Evolutionary conservation across 2,888 invertebrate genomes (phyloP).

Genomic region (Smittia aterrima): DNA sequence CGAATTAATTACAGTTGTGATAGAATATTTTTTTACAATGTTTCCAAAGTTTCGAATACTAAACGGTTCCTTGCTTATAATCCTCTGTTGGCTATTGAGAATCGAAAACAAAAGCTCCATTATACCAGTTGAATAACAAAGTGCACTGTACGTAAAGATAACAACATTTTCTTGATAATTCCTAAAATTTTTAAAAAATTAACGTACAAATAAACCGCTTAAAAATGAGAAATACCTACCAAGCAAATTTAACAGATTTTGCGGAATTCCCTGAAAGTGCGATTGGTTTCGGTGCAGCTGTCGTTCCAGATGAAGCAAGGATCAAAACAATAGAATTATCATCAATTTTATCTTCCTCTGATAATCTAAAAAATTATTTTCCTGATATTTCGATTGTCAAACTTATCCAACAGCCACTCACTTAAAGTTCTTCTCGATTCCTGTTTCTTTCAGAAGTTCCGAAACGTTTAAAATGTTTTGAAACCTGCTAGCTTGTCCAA

Average conservation of each 20-base stretch:
- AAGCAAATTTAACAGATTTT: too few species aligned
- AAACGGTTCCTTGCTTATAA: not conserved
- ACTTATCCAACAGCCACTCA: not conserved
- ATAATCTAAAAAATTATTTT: too few species aligned
- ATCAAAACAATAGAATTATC: not conserved
- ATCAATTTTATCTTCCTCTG: not conserved
- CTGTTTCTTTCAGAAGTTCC: not conserved
- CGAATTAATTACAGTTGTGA: not conserved
- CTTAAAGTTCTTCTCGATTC: not conserved
- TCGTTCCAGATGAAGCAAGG: not conserved
- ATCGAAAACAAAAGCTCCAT: not conserved
- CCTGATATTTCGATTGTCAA: too few species aligned
- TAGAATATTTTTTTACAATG: not conserved
- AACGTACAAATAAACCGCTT: too few species aligned
- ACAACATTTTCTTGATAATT: not conserved
- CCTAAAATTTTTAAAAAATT: not conserved
- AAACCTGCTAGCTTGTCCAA: not conserved
- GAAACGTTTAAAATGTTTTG: too few species aligned
- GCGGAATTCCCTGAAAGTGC: too few species aligned
- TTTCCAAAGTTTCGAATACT: not conserved
- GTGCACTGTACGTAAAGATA: not conserved
- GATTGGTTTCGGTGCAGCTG: not conserved
- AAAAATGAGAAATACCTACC: too few species aligned
- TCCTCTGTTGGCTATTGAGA: not conserved
- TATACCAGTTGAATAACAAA: not conserved